These are phyloP conservation scores for Lasiurus borealis DNA, from an alignment of 2,113 vertebrate genomes.

Conservation along the genomic window DNA sequence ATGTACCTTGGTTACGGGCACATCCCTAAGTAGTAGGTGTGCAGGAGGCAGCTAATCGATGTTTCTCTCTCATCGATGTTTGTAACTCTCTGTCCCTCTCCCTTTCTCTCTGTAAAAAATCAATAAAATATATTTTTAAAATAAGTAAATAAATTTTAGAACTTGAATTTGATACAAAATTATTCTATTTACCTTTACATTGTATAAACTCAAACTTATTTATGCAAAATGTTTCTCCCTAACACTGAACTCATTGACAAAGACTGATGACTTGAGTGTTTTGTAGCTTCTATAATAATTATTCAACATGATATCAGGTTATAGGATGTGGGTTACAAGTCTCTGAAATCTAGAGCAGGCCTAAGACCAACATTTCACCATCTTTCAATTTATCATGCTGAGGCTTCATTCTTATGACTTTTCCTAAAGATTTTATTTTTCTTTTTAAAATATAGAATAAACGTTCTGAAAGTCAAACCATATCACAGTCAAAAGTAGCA, in stretches of 20 bases:
- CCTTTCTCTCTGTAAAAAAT: too few species aligned
- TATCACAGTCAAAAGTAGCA: not conserved
- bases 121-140: too few species aligned
- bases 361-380: not conserved
- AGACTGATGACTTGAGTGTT: constrained; percentile 4
- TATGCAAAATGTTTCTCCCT: not conserved
- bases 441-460: not conserved
- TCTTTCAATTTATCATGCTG: not conserved
- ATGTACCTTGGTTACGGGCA: too few species aligned
- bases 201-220: not conserved
- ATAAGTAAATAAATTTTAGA: not conserved
- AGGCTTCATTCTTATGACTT: not conserved
- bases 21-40: too few species aligned
- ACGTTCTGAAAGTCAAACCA: constrained; percentile 9
- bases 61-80: too few species aligned
- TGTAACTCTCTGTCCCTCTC: too few species aligned
- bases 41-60: too few species aligned
- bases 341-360: not conserved
- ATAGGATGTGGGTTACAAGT: not conserved
- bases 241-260: not conserved
- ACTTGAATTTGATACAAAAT: not conserved
- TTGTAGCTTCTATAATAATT: constrained; percentile 33
- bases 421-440: not conserved
- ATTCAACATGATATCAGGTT: not conserved
- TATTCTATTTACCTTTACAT: not conserved